Conservation (phyloP, 2,888 invertebrate genomes). For the Chloromyia formosa region DNA sequence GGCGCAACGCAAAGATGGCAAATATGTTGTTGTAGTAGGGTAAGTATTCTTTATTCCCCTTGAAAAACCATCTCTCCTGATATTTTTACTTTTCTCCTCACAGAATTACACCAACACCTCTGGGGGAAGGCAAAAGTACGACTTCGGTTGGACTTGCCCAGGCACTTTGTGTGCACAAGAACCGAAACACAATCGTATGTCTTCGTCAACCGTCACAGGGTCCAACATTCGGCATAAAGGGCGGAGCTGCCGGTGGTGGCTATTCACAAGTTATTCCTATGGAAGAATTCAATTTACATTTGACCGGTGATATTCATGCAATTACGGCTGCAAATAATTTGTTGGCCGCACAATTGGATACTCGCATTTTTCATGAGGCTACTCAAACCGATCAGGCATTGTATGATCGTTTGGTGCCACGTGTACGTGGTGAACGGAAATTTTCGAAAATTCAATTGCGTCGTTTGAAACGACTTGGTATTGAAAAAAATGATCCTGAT, state of each 20-base stretch:
- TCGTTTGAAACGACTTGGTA: slow-evolving; percentile 78
- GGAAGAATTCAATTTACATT: slow-evolving; percentile 99
- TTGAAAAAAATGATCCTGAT: slow-evolving; percentile 85
- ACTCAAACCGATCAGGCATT: slow-evolving; percentile 89
- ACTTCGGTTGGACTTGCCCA: slow-evolving; percentile 93
- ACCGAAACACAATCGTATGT: slow-evolving; percentile 90
- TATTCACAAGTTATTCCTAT: slow-evolving; percentile 98
- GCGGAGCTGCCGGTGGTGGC: slow-evolving; percentile 98
- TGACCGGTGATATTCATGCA: slow-evolving; percentile 98
- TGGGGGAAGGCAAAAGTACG: slow-evolving; percentile 99
- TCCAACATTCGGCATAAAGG: slow-evolving; percentile 98
- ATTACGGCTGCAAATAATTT: slow-evolving; percentile 98
- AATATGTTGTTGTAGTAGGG: slow-evolving; percentile 96
- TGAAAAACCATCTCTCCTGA: neutral
- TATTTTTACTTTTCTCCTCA: slow-evolving; percentile 3
- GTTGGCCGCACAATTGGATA: slow-evolving; percentile 96
- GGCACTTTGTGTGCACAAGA: slow-evolving; percentile 85
- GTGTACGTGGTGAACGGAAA: slow-evolving; percentile 77
- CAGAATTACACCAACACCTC: slow-evolving; percentile 96
- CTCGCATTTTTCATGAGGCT: slow-evolving; percentile 94
- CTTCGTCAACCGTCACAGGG: slow-evolving; percentile 98
- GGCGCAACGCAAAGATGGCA: slow-evolving; percentile 75
- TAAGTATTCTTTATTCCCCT: slow-evolving; percentile 62
- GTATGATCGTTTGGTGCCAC: slow-evolving; percentile 88
- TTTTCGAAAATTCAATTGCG: slow-evolving; percentile 89